These are phyloP conservation scores for Lanius collurio DNA, from an alignment of 2,113 vertebrate genomes.

Conservation along the genomic window DNA sequence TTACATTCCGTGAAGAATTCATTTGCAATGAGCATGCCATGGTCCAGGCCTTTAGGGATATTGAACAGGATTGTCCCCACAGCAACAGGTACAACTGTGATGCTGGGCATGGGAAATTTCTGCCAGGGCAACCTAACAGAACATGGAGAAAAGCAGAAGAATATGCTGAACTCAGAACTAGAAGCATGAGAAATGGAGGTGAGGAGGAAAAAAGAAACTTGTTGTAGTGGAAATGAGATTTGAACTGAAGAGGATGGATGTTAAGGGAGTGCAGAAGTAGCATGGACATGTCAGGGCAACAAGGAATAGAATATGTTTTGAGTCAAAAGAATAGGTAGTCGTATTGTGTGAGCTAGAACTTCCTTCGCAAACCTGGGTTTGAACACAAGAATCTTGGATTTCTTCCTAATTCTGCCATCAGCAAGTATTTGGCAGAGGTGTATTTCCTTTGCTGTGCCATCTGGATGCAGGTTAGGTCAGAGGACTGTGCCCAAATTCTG, in stretches of 20 bases:
- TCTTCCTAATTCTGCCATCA: not conserved
- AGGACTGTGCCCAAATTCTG: not conserved
- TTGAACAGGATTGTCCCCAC: not conserved
- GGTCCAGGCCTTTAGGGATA: not conserved
- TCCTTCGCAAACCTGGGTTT: not conserved
- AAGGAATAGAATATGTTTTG: not conserved
- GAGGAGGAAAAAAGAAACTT: not conserved
- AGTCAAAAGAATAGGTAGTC: not conserved
- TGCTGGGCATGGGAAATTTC: not conserved
- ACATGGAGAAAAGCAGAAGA: not conserved
- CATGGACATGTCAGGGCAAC: not conserved
- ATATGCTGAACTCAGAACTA: not conserved
- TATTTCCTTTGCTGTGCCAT: not conserved
- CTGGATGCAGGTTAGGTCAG: not conserved
- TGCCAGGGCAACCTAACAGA: not conserved
- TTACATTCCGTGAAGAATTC: not conserved
- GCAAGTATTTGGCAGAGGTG: not conserved
- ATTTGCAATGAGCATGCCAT: not conserved
- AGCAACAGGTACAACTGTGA: not conserved
- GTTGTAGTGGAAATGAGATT: not conserved
- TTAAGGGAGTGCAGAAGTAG: not conserved
- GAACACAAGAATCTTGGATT: not conserved
- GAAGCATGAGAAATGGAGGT: not conserved
- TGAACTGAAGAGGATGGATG: not conserved
- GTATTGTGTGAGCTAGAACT: not conserved